These are phyloP conservation scores for Meliscaeva auricollis DNA, from an alignment of 2,888 invertebrate species.

Conservation along the genomic window DNA sequence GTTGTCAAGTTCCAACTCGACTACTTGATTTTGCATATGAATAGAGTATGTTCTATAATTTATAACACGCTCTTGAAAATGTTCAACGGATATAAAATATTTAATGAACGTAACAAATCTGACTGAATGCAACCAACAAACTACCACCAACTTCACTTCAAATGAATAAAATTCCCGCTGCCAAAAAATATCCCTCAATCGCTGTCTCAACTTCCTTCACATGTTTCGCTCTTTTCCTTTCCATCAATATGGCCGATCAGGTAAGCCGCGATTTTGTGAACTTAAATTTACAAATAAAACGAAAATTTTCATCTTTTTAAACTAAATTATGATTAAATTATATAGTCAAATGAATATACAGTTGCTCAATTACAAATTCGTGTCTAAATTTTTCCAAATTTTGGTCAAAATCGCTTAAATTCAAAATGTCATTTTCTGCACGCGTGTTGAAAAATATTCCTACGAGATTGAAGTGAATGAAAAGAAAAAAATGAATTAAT, in stretches of 20 bases:
- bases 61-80: too few relatives aligned
- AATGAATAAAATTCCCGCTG: constrained; percentile 41
- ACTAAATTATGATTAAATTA: constrained; percentile 20
- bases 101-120: too few relatives aligned
- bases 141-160: constrained; percentile 58
- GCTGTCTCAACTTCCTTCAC: constrained; percentile 78
- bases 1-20: too few relatives aligned
- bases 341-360: not conserved
- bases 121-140: constrained; percentile 36
- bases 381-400: not conserved
- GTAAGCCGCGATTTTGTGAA: constrained; percentile 85
- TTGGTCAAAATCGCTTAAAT: not conserved
- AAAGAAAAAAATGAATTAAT: not conserved
- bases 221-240: constrained; percentile 81
- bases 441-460: constrained; percentile 21
- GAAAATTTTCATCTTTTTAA: not conserved
- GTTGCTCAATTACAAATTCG: not conserved
- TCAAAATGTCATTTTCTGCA: not conserved
- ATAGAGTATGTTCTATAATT: too few relatives aligned
- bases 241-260: constrained; percentile 92
- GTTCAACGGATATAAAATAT: too few relatives aligned
- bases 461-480: not conserved
- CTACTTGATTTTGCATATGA: too few relatives aligned
- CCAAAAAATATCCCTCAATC: constrained; percentile 59
- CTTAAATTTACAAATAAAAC: constrained; percentile 39